A percentile compares a stretch with the other conserved stretches of the same genome.
These are phyloP conservation scores for Amphiprion ocellaris DNA, from an alignment of 2,113 vertebrate genomes.

Conservation along the genomic window DNA sequence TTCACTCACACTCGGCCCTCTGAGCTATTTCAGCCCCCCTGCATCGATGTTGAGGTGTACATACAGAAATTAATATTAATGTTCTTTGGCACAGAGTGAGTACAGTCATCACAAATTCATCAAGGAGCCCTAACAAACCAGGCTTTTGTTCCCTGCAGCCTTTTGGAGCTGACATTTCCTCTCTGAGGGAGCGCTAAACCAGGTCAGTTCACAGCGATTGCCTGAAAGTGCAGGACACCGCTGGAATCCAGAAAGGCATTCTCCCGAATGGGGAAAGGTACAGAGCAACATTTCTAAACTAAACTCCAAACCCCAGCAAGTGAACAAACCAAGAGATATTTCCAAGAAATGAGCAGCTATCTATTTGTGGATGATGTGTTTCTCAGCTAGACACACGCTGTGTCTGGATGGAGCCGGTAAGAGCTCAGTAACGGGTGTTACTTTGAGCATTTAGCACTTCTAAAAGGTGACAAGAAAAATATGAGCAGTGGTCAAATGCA, in stretches of 20 bases:
- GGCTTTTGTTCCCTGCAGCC: constrained; percentile 43
- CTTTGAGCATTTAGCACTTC: constrained; percentile 27
- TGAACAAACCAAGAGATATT: constrained; percentile 21
- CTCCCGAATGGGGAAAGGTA: constrained; percentile 8
- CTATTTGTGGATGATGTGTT: constrained; percentile 7
- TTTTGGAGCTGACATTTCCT: constrained; percentile 58
- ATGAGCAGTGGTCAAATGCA: not conserved
- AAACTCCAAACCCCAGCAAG: constrained; percentile 1
- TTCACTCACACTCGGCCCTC: not conserved
- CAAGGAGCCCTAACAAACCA: constrained; percentile 39
- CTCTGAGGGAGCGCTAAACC: constrained; percentile 49
- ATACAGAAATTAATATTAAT: constrained; percentile 53
- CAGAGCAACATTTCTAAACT: not conserved
- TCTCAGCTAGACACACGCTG: not conserved
- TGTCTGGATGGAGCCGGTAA: constrained; percentile 4
- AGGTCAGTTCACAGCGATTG: constrained; percentile 52
- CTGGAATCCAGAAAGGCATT: constrained; percentile 21
- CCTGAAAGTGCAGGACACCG: constrained; percentile 49
- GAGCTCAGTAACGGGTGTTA: constrained; percentile 18
- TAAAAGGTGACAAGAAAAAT: constrained; percentile 15
- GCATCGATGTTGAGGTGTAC: constrained; percentile 7
- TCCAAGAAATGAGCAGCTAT: constrained; percentile 3
- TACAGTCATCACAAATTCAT: constrained; percentile 64
- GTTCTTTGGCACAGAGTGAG: constrained; percentile 25
- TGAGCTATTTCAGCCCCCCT: constrained; percentile 8